Evolutionary conservation across 2,113 vertebrate species (phyloP).

Genomic region (Arenaria interpres): DNA sequence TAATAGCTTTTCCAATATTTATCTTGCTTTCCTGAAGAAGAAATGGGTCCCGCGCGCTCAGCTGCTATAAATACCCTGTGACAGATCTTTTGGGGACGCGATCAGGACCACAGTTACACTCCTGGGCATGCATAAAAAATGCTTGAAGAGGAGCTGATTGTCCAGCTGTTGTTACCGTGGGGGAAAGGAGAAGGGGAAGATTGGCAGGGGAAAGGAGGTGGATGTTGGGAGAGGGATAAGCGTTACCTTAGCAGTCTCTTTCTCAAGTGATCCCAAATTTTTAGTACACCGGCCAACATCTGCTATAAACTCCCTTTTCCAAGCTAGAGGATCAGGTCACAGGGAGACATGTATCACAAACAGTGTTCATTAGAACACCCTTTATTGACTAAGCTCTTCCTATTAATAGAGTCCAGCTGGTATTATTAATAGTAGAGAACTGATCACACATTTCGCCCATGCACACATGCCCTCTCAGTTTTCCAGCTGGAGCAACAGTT

Average conservation of each 20-base stretch:
- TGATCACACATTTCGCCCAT: not conserved
- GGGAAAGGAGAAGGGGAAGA: not conserved
- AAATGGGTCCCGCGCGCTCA: accelerated
- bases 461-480: not conserved
- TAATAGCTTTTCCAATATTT: not conserved
- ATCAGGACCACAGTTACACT: not conserved
- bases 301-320: not conserved
- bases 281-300: not conserved
- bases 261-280: not conserved
- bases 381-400: not conserved
- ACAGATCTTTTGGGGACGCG: not conserved
- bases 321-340: not conserved
- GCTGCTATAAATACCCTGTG: not conserved
- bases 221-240: not conserved
- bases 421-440: not conserved
- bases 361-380: not conserved
- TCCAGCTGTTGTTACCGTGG: not conserved
- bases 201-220: not conserved
- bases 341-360: not conserved
- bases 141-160: not conserved
- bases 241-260: accelerated
- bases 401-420: not conserved
- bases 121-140: not conserved
- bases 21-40: not conserved
- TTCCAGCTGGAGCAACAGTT: not conserved